These are phyloP conservation scores for Peromyscus californicus DNA, from an alignment of 2,113 vertebrate genomes.

Conservation along the genomic window DNA sequence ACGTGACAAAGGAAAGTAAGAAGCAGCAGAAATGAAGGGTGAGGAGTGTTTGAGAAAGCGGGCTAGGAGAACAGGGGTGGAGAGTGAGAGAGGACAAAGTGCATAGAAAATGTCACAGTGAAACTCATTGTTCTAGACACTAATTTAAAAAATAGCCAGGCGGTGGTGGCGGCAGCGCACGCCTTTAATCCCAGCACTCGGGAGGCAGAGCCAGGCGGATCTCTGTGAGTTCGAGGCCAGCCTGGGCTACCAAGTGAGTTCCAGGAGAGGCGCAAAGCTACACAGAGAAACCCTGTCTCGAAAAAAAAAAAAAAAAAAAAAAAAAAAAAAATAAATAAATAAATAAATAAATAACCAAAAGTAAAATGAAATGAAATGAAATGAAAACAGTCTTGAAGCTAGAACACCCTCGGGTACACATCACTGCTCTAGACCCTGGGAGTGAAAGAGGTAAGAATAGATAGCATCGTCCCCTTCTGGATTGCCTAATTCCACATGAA, in stretches of 20 bases:
- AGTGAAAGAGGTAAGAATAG: not conserved
- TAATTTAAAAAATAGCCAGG: not conserved
- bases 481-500: not conserved
- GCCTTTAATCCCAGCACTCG: no score
- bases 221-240: no score
- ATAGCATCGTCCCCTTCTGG: not conserved
- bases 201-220: no score
- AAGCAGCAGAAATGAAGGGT: not conserved
- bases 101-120: not conserved
- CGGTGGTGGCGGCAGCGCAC: no score
- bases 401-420: not conserved
- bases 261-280: no score
- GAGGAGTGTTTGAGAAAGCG: not conserved
- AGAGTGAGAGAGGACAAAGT: not conserved
- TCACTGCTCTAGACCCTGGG: not conserved
- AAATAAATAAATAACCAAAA: not conserved
- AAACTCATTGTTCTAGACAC: not conserved
- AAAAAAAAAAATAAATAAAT: no score
- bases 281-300: no score
- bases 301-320: no score
- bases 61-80: not conserved
- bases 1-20: not conserved
- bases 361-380: not conserved
- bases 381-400: not conserved
- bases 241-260: no score